These are phyloP conservation scores for Cepphus grylle DNA, from an alignment of 2,113 vertebrate species.

Conservation along the genomic window DNA sequence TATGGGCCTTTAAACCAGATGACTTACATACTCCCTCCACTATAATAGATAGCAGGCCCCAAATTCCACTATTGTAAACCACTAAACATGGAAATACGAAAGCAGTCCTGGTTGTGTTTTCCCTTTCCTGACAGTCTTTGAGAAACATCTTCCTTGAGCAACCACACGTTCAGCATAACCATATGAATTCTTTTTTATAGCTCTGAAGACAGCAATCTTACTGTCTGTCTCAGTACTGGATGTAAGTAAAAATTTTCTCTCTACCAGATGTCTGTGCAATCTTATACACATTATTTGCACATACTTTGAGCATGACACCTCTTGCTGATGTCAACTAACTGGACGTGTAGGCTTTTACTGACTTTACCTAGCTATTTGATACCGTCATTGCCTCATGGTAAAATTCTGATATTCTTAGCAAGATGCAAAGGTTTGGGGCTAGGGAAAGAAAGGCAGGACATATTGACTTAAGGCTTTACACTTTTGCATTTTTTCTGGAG, in stretches of 20 bases:
- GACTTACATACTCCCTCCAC: background rate
- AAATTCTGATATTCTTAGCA: background rate
- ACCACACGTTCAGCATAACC: constrained; percentile 38
- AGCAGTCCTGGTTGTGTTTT: constrained; percentile 25
- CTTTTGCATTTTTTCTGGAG: background rate
- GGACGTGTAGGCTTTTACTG: background rate
- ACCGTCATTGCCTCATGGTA: background rate
- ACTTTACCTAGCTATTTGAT: background rate
- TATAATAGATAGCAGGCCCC: constrained; percentile 9
- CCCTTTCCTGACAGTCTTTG: constrained; percentile 37
- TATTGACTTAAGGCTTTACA: background rate
- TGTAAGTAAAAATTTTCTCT: background rate
- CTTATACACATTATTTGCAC: background rate
- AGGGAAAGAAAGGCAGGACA: background rate
- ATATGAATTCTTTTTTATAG: constrained; percentile 13
- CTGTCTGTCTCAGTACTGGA: background rate
- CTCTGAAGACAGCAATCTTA: constrained; percentile 35
- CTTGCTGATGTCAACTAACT: background rate
- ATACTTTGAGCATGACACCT: background rate
- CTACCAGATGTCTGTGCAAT: background rate
- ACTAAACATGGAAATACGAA: constrained; percentile 48
- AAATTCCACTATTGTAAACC: constrained; percentile 17
- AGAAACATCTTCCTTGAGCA: constrained; percentile 48
- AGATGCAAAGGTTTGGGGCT: background rate
- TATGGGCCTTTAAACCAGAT: constrained; percentile 53